Base-by-base conservation (phyloP, 1,140 invertebrate species). In the Euwallacea similis region DNA sequence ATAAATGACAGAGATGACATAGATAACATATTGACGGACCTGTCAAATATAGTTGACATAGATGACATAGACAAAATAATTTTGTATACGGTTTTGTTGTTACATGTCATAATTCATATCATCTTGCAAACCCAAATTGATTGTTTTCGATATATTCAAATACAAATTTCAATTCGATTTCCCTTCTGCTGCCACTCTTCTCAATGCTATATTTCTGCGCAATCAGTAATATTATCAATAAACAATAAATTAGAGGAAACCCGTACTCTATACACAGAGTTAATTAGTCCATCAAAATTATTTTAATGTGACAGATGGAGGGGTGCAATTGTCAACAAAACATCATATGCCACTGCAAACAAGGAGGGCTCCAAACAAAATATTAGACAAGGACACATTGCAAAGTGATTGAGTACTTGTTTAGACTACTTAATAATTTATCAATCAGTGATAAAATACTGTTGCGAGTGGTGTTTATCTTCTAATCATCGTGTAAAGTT, bases 301-400 rank as follows among this genome's bases (percentile, higher is more conserved):
- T 79, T 79, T 80, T 79, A 80, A 80, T 80, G 79, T 79, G 79
- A 79, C 79, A 80, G 76, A 80, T 80, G 79, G 77, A 76, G 71
- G 21, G 72, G 47, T 70, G 47, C 73, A 66, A 75, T 58, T 76
- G 79, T 79, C 78, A 80, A 80, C 79, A 80, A 74, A 76, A 72
- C 61, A 79, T 80, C 79, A 80, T 80, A 79, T 80, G 79, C 79
- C 79, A 79, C 79, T 75, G 79, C 76, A 66, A 74, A 76, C 66
- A 76, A 64, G 74, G 58, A 77, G 74, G 60, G 41, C 56, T 16
- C 67, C 74, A 74, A 53, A 64, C 71, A 42, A 55, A 71, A 21
- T 65, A 68, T 11, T 63, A 11, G 47, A n/a, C 10, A 0, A 54
- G 58, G 43, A 43, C 33, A 33, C 21, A 11, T 3, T 9, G 6